A percentile compares a stretch with the other conserved stretches of the same genome.
Evolutionary conservation across 2,888 invertebrate species (phyloP).

Genomic region (Physocephala rufipes): DNA sequence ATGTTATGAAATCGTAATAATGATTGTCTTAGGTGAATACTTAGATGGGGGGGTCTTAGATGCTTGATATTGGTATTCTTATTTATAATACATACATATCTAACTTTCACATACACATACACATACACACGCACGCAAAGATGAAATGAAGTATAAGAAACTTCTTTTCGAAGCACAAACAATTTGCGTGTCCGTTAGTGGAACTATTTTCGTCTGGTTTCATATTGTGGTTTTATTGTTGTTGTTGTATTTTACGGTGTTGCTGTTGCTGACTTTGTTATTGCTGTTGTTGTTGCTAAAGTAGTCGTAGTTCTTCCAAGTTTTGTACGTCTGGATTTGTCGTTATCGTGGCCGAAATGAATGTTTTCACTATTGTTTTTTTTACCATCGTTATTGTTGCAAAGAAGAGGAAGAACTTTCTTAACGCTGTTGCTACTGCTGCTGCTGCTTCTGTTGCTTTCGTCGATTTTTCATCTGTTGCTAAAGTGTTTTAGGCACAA

Average conservation of each 20-base stretch:
- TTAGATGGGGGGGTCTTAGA: no score
- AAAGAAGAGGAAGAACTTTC: not conserved
- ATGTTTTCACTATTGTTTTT: not conserved
- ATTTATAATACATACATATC: not conserved
- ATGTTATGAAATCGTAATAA: no score
- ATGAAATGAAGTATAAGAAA: not conserved
- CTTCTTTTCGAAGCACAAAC: not conserved
- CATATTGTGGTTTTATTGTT: no score
- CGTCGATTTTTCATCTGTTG: not conserved
- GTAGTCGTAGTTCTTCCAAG: not conserved
- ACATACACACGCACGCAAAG: not conserved
- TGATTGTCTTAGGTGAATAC: no score
- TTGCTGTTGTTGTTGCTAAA: not conserved
- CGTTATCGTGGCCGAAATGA: not conserved
- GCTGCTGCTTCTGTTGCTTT: not conserved
- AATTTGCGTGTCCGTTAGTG: not conserved
- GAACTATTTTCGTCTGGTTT: not conserved
- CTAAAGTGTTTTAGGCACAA: no score
- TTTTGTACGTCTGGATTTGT: not conserved
- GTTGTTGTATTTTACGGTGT: slow-evolving; percentile 6
- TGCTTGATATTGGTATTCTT: no score
- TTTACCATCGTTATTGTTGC: no score
- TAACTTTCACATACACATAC: not conserved
- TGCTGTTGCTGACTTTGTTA: not conserved
- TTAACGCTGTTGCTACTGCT: not conserved